phyloP scores from a whole-genome alignment of 2,113 vertebrate species.

The Pteronura brasiliensis region DNA sequence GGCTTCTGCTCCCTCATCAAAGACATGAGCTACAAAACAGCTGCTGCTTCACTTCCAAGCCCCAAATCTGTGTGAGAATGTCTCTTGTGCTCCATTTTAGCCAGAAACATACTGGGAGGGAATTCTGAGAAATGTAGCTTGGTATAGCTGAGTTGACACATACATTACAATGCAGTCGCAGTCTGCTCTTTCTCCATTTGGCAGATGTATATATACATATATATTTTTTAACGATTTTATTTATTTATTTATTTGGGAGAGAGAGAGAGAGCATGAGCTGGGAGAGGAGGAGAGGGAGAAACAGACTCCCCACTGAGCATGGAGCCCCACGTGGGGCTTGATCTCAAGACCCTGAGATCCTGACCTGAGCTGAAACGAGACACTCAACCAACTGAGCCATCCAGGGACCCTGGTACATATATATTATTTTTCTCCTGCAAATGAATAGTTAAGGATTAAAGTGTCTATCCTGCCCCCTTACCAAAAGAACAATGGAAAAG shows the following conservation, averaged over 20 bases:
- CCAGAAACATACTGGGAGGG: background rate
- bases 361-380: background rate
- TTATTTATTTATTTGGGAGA: background rate
- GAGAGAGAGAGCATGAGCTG: background rate
- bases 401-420: background rate
- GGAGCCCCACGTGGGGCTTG: background rate
- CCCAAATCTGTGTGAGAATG: background rate
- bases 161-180: background rate
- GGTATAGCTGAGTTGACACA: background rate
- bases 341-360: background rate
- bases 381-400: background rate
- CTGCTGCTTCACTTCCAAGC: background rate
- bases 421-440: background rate
- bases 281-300: background rate
- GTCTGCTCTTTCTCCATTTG: background rate
- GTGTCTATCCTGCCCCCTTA: background rate
- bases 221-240: background rate
- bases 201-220: background rate
- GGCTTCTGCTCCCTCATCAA: background rate
- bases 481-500: background rate
- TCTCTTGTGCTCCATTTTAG: background rate
- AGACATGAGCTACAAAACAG: background rate
- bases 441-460: background rate
- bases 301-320: background rate
- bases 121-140: conserved; percentile 1